A percentile compares a stretch with the other conserved stretches of the same genome.
Evolutionary conservation across 2,888 invertebrate genomes (phyloP).

Genomic region (Diplolepis rosae): DNA sequence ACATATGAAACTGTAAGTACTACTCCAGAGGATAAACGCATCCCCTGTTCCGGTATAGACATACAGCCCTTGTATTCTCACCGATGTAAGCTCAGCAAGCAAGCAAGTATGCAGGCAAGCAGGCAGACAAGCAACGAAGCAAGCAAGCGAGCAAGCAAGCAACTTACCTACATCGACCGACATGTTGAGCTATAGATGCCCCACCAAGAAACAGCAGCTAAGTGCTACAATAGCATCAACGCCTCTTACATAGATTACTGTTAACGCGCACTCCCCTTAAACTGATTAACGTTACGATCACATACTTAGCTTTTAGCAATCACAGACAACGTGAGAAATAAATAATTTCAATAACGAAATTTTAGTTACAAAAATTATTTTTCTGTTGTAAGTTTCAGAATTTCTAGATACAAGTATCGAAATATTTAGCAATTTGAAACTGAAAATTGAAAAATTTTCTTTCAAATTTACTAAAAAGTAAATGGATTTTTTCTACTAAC

Average conservation of each 20-base stretch:
- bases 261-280: conserved; percentile 56
- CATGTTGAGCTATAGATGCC: conserved; percentile 45
- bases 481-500: too few relatives aligned
- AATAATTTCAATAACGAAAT: too few relatives aligned
- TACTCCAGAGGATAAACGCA: conserved; percentile 51
- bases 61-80: conserved; percentile 59
- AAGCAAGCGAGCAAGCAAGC: conserved; percentile 44
- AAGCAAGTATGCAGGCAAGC: conserved; percentile 38
- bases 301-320: conserved; percentile 33
- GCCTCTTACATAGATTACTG: conserved; percentile 65
- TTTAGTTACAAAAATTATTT: too few relatives aligned
- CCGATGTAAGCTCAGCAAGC: conserved; percentile 50
- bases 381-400: too few relatives aligned
- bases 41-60: conserved; percentile 59
- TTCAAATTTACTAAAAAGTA: too few relatives aligned
- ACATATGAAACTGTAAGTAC: conserved; percentile 33
- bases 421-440: too few relatives aligned
- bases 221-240: conserved; percentile 62
- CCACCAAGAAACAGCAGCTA: conserved; percentile 55
- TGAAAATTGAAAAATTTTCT: too few relatives aligned
- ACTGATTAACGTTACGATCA: conserved; percentile 56
- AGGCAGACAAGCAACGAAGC: background rate
- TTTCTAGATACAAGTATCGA: too few relatives aligned
- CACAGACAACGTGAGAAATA: too few relatives aligned
- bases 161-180: conserved; percentile 38